Evolutionary conservation across 30 jellyfish, hydroid and myxozoan genomes (phyloP).

Genomic region (Cassiopea andromeda): DNA sequence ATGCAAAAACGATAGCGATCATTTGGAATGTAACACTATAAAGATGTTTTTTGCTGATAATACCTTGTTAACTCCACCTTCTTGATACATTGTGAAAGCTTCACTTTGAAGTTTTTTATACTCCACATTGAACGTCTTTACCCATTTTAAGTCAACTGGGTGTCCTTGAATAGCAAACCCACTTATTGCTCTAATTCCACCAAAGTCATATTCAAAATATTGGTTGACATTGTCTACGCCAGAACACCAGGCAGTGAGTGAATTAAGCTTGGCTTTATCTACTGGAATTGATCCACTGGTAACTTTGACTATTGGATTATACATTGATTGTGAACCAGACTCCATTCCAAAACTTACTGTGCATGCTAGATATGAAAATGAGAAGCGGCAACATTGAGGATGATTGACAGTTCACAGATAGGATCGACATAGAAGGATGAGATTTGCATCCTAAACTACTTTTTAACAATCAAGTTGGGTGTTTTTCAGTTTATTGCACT

Average conservation of each 20-base stretch:
- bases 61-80: constrained; percentile 49
- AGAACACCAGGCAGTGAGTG: constrained; percentile 58
- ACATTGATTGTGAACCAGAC: constrained; percentile 27
- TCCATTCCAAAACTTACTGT: constrained; percentile 60
- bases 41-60: neutral
- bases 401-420: too few relatives aligned
- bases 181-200: constrained; percentile 33
- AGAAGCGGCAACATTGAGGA: neutral
- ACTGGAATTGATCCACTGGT: constrained; percentile 48
- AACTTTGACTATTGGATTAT: constrained; percentile 34
- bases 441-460: too few relatives aligned
- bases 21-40: neutral
- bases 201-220: constrained; percentile 48
- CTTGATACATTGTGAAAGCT: constrained; percentile 41
- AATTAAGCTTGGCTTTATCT: constrained; percentile 27
- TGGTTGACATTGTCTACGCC: neutral
- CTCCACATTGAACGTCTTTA: constrained; percentile 37
- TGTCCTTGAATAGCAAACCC: constrained; percentile 74
- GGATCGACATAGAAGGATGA: too few relatives aligned
- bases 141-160: constrained; percentile 52
- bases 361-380: constrained; percentile 10
- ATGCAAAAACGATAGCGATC: too few relatives aligned
- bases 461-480: too few relatives aligned
- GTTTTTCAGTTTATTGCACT: too few relatives aligned
- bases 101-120: constrained; percentile 2